A percentile compares a stretch with the other conserved stretches of the same genome.
Conservation (phyloP, 1,140 invertebrate genomes). For the Rhagoletis zephyria region DNA sequence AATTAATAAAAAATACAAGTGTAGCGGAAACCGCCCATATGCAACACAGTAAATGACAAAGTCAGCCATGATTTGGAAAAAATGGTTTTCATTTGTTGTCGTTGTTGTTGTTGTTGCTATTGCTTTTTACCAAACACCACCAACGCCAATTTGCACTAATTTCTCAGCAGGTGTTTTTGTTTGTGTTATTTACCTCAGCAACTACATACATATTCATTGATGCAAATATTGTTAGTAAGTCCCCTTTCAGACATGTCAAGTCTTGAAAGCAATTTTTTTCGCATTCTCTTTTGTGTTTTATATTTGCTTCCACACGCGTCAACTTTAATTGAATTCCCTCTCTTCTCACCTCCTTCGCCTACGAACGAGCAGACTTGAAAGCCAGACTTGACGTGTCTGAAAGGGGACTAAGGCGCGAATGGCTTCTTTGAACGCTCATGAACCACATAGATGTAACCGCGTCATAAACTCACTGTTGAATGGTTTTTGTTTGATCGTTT, state of each 20-base stretch:
- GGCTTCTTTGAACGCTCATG: constrained; percentile 25
- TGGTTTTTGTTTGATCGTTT: neutral
- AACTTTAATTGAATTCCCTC: neutral
- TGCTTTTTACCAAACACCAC: neutral
- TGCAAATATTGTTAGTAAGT: neutral
- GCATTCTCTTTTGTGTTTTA: no score
- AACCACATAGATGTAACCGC: neutral
- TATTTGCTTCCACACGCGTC: neutral
- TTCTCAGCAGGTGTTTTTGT: neutral
- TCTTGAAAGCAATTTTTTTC: no score
- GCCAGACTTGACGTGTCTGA: no score
- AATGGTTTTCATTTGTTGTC: neutral
- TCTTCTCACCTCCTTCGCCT: no score
- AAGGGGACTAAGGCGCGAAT: no score
- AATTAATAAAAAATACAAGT: constrained; percentile 12
- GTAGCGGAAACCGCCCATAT: constrained; percentile 25
- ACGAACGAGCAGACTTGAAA: no score
- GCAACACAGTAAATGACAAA: neutral
- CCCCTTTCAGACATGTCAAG: no score
- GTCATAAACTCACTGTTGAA: constrained; percentile 22
- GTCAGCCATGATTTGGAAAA: constrained; percentile 14
- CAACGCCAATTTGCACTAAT: neutral
- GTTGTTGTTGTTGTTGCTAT: neutral
- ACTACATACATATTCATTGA: neutral
- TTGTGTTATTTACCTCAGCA: neutral